These are phyloP conservation scores for Eufriesea mexicana DNA, from an alignment of 1,140 invertebrate genomes.

Conservation along the genomic window DNA sequence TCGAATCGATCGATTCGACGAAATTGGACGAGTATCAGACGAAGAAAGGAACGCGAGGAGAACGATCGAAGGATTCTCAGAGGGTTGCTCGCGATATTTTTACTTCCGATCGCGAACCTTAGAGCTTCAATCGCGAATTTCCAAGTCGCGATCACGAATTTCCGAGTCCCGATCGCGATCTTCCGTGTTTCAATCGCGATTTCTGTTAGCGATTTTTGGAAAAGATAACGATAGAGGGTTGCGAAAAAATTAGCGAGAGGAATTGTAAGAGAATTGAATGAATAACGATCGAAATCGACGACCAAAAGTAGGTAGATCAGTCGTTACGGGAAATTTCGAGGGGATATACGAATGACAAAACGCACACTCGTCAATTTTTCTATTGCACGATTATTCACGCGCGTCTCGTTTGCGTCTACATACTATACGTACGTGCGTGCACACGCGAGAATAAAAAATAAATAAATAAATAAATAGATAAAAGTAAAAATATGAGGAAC, in stretches of 20 bases:
- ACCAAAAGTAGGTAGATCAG: conserved; percentile 23
- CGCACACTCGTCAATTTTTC: conserved; percentile 72
- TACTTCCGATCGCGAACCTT: no score
- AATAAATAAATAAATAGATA: neutral
- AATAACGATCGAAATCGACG: conserved; percentile 33
- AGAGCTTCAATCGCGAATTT: no score
- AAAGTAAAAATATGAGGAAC: neutral
- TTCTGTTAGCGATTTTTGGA: no score
- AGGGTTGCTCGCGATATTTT: no score
- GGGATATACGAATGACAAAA: conserved; percentile 24
- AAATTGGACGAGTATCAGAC: conserved; percentile 33
- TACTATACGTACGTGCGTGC: conserved; percentile 29
- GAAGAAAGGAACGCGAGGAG: neutral
- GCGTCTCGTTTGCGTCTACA: conserved; percentile 41
- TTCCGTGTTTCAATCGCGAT: neutral
- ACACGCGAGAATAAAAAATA: conserved; percentile 18
- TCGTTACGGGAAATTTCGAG: neutral
- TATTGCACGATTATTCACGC: conserved; percentile 62
- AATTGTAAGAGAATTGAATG: neutral
- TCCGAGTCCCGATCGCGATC: neutral
- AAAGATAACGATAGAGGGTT: no score
- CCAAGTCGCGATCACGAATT: no score
- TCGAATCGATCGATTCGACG: conserved; percentile 15
- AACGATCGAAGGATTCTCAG: no score
- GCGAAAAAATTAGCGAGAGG: no score